These are phyloP conservation scores for Bombus superbus DNA, from an alignment of 1,140 invertebrate genomes.

Conservation along the genomic window DNA sequence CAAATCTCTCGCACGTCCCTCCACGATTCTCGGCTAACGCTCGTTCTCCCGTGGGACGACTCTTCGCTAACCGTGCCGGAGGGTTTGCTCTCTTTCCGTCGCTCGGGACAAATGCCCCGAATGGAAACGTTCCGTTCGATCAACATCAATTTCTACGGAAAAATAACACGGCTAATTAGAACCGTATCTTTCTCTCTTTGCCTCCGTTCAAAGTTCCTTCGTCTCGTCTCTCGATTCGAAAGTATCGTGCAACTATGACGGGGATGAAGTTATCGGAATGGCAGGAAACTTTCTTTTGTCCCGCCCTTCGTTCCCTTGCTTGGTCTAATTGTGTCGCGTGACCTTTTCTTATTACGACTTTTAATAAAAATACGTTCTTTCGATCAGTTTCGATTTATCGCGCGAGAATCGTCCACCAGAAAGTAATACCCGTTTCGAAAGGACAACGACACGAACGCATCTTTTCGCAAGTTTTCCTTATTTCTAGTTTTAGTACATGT, in stretches of 20 bases:
- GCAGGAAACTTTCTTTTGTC: neutral
- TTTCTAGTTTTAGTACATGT: too few species aligned
- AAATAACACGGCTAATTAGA: constrained; percentile 64
- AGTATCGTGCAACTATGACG: neutral
- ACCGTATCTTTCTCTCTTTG: neutral
- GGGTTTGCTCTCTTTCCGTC: constrained; percentile 37
- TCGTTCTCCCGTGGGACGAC: constrained; percentile 25
- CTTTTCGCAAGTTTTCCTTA: too few species aligned
- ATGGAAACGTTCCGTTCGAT: constrained; percentile 61
- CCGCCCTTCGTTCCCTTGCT: neutral
- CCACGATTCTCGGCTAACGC: constrained; percentile 29
- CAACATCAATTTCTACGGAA: constrained; percentile 59
- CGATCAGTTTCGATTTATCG: too few species aligned
- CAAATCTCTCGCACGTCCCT: constrained; percentile 72
- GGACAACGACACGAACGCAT: too few species aligned
- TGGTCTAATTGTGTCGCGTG: neutral
- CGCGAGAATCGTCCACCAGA: too few species aligned
- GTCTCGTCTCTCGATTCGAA: neutral
- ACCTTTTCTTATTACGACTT: neutral
- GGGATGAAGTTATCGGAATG: neutral
- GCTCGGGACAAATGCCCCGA: constrained; percentile 41
- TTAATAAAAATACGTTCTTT: too few species aligned
- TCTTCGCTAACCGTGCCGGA: constrained; percentile 24
- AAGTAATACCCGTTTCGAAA: too few species aligned
- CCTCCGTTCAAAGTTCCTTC: neutral